Percentiles rank a stretch among this genome's conserved stretches.
These are phyloP conservation scores for Deroplatys truncata DNA, from an alignment of 2,888 invertebrate genomes.

Conservation along the genomic window DNA sequence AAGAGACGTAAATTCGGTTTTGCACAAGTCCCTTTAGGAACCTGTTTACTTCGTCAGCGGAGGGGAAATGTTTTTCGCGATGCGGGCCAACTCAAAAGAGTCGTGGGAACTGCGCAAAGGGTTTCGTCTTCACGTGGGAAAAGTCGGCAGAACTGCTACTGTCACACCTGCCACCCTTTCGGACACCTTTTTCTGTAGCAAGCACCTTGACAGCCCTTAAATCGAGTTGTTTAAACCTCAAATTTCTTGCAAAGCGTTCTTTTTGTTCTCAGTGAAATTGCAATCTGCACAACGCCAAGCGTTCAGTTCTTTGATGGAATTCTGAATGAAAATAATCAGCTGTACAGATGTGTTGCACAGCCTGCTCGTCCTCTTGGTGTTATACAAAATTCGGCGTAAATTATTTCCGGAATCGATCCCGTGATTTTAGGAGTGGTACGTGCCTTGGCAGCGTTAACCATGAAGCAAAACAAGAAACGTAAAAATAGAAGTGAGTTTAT, in stretches of 20 bases:
- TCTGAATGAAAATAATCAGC: no score
- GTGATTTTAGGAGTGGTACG: background rate
- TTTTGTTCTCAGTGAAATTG: no score
- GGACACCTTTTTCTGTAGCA: background rate
- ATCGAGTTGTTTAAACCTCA: no score
- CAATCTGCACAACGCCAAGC: no score
- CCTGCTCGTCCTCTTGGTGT: background rate
- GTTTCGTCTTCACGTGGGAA: background rate
- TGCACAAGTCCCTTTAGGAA: no score
- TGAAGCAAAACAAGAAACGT: background rate
- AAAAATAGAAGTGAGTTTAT: background rate
- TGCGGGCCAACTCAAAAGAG: background rate
- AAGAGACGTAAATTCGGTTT: no score
- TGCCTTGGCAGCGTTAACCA: background rate
- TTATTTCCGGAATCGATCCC: background rate
- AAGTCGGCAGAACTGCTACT: background rate
- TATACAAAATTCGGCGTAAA: background rate
- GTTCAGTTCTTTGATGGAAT: no score
- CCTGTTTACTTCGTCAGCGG: background rate
- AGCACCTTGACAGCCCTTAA: background rate
- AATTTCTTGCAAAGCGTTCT: no score
- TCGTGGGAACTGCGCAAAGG: background rate
- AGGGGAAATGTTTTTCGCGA: background rate
- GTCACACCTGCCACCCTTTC: background rate
- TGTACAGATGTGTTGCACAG: no score